Conservation (phyloP, 2,888 invertebrate species). For the Drosophila lacicola region DNA sequence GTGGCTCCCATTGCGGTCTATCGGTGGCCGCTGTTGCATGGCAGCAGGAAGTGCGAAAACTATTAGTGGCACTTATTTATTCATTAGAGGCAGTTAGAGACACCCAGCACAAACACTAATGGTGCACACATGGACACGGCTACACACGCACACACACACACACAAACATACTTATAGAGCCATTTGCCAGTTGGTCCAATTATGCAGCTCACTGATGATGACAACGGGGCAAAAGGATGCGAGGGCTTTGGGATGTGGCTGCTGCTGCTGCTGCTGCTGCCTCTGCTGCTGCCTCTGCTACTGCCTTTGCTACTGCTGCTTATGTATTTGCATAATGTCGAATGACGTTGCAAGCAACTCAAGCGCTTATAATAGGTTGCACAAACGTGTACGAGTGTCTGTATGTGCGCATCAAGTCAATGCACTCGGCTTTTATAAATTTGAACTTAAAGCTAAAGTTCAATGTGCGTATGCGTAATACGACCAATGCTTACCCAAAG, state of each 20-base stretch:
- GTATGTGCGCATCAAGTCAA: conserved; percentile 40
- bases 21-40: conserved; percentile 17
- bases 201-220: conserved; percentile 49
- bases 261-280: neutral
- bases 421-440: conserved; percentile 44
- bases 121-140: conserved; percentile 19
- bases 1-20: conserved; percentile 33
- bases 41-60: conserved; percentile 82
- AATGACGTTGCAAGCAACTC: conserved; percentile 42
- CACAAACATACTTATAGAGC: conserved; percentile 3
- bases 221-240: conserved; percentile 14
- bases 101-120: conserved; percentile 60
- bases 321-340: conserved; percentile 69
- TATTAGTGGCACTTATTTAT: conserved; percentile 84
- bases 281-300: conserved; percentile 4
- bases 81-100: conserved; percentile 82
- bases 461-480: conserved; percentile 51
- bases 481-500: conserved; percentile 56
- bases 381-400: conserved; percentile 16
- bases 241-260: conserved; percentile 51
- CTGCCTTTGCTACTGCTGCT: conserved; percentile 29
- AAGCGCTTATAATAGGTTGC: conserved; percentile 33
- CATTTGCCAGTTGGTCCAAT: conserved; percentile 61
- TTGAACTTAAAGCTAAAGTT: conserved; percentile 43
- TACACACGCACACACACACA: conserved; percentile 27